Evolutionary conservation across 1,140 invertebrate species (phyloP), one percentile per base, ranked within the genome.

Genomic region (Lucilia cuprina): DNA sequence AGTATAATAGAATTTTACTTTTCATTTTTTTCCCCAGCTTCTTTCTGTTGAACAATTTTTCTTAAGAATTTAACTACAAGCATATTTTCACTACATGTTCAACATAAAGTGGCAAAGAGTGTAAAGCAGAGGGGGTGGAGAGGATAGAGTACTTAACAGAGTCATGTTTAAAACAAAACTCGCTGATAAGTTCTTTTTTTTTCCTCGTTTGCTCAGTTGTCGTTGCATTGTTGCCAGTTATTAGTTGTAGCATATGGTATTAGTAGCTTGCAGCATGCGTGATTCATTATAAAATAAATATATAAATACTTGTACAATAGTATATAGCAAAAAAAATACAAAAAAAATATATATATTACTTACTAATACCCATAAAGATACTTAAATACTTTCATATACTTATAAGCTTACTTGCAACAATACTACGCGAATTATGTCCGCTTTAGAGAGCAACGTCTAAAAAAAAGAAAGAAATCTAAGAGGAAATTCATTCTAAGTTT

Each of bases 1-100:
- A 70, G 65, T 5, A 70, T 70, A 70, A 70, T 70, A 70, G 65
- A 70, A 70, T 70, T 70, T 70, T 70, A 60, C 55, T 60, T 60
- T 60, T 60, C 14, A n/a, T 60, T 60, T 70, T 30, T 70, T 21
- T 70, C 65, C 65, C 65, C n/a, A 10, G 5, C 0, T 13, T 13
- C 17, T 14, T 55, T 55, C 12, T 55, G 9, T 55, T 70, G 9
- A 21, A 70, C 9, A 70, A 3, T 60, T 17, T 70, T 70, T 21
- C 60, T 21, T 25, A 21, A 9, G 2, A n/a, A 60, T 60, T 60
- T n/a, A 60, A 60, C n/a, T 17, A 70, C n/a, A 21, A 9, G 65
- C 25, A 70, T 5, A 70, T 70, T 19, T 25, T 25, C 65, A 70
- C 7, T 70, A 25, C 21, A 21, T 70, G 65, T 21, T 19, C 21